phyloP scores from a whole-genome alignment of 2,888 invertebrate genomes.

The Periphyllus acericola region DNA sequence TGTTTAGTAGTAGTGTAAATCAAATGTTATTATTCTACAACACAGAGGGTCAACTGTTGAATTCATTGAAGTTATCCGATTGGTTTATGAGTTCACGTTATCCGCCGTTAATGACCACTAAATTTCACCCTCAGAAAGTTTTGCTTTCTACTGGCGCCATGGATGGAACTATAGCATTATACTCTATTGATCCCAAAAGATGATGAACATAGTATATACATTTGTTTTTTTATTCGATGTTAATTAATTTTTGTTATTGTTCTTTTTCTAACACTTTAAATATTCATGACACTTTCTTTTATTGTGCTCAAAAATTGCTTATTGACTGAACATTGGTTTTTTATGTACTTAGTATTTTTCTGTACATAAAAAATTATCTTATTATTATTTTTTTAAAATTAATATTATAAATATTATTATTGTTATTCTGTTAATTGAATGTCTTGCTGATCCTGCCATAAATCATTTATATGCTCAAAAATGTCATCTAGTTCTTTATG shows the following conservation, averaged over 20 bases:
- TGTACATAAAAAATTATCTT: slow-evolving; percentile 54
- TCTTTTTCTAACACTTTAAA: slow-evolving; percentile 58
- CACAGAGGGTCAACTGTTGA: slow-evolving; percentile 77
- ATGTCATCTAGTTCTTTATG: slow-evolving; percentile 33
- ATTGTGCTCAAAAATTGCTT: slow-evolving; percentile 60
- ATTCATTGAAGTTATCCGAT: slow-evolving; percentile 87
- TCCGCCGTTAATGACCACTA: slow-evolving; percentile 65
- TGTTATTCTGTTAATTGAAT: slow-evolving; percentile 57
- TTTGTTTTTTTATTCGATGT: slow-evolving; percentile 21
- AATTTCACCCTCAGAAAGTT: slow-evolving; percentile 90
- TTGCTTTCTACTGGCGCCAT: slow-evolving; percentile 86
- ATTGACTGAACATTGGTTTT: slow-evolving; percentile 56
- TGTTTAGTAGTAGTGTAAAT: slow-evolving; percentile 61
- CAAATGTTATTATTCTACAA: slow-evolving; percentile 72
- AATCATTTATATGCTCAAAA: slow-evolving; percentile 43
- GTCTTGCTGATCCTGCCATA: slow-evolving; percentile 50
- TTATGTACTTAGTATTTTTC: slow-evolving; percentile 60
- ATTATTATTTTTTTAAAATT: slow-evolving; percentile 55
- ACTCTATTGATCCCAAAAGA: slow-evolving; percentile 77
- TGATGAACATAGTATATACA: slow-evolving; percentile 67
- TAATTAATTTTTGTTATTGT: slow-evolving; percentile 43
- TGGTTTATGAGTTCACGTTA: slow-evolving; percentile 74
- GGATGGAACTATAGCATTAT: slow-evolving; percentile 87
- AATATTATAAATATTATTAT: slow-evolving; percentile 55
- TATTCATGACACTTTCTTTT: slow-evolving; percentile 61